These are phyloP conservation scores for Apus apus DNA, from an alignment of 2,113 vertebrate genomes.

Conservation along the genomic window DNA sequence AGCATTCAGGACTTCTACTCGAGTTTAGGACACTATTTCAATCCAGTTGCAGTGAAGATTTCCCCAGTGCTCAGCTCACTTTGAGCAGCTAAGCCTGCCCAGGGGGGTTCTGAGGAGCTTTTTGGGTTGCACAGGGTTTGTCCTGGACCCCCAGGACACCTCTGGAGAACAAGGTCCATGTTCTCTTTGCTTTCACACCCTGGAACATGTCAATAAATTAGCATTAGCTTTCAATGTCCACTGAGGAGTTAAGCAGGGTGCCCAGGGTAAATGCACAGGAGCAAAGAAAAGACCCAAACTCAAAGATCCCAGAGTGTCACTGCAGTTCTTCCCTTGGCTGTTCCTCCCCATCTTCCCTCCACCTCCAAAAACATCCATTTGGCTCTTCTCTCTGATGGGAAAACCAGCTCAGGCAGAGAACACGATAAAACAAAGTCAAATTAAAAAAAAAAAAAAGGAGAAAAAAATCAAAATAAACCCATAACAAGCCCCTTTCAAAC, in stretches of 20 bases:
- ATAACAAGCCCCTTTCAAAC: constrained; percentile 56
- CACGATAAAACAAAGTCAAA: constrained; percentile 58
- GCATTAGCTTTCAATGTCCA: accelerated
- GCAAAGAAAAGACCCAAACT: not conserved
- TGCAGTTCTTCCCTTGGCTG: not conserved
- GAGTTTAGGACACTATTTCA: not conserved
- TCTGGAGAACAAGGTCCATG: not conserved
- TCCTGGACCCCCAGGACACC: not conserved
- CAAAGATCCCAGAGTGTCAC: not conserved
- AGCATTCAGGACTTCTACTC: not conserved
- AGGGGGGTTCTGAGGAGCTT: not conserved
- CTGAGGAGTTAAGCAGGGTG: not conserved
- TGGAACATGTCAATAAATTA: not conserved
- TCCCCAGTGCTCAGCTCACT: not conserved
- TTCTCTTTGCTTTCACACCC: not conserved
- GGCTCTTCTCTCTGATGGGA: not conserved
- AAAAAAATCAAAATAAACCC: constrained; percentile 74
- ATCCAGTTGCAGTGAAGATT: not conserved
- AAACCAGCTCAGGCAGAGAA: constrained; percentile 40
- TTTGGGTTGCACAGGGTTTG: not conserved
- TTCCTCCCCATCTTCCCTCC: constrained; percentile 16
- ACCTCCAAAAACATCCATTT: constrained; percentile 38
- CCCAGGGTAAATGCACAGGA: not conserved
- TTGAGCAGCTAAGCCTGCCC: not conserved
- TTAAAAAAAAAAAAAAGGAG: not conserved